These are phyloP conservation scores for Enoplosus armatus DNA, from an alignment of 2,797 vertebrate genomes.

Conservation along the genomic window DNA sequence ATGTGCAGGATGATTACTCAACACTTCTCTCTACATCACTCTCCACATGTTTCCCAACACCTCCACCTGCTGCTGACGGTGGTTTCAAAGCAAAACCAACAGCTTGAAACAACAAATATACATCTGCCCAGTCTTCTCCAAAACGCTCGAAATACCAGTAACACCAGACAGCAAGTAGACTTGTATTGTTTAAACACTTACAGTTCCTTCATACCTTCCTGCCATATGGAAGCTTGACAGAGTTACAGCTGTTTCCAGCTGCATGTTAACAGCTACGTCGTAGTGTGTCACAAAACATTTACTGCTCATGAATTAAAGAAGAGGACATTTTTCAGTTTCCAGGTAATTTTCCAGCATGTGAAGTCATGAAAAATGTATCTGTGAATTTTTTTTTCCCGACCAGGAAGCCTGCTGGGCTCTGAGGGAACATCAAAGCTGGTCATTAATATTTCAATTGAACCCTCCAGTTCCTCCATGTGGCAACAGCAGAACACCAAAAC, in stretches of 20 bases:
- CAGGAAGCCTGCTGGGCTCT: background rate
- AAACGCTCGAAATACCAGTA: background rate
- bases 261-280: background rate
- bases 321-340: background rate
- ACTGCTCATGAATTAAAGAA: background rate
- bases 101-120: too few relatives aligned
- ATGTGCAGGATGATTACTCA: too few relatives aligned
- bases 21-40: too few relatives aligned
- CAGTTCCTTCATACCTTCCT: background rate
- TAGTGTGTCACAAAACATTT: background rate
- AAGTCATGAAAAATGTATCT: conserved; percentile 35
- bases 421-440: conserved; percentile 43
- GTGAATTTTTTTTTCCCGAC: background rate
- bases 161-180: background rate
- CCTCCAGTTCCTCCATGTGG: conserved; percentile 3
- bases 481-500: background rate
- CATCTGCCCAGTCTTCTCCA: too few relatives aligned
- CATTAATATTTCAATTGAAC: conserved; percentile 39
- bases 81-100: too few relatives aligned
- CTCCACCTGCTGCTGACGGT: too few relatives aligned
- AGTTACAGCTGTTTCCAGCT: background rate
- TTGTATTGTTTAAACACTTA: too few relatives aligned
- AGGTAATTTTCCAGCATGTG: conserved; percentile 15
- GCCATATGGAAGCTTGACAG: background rate
- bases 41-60: too few relatives aligned